phyloP scores from a whole-genome alignment of 2,797 vertebrate genomes.

The Cryptoblepharus egeriae region DNA sequence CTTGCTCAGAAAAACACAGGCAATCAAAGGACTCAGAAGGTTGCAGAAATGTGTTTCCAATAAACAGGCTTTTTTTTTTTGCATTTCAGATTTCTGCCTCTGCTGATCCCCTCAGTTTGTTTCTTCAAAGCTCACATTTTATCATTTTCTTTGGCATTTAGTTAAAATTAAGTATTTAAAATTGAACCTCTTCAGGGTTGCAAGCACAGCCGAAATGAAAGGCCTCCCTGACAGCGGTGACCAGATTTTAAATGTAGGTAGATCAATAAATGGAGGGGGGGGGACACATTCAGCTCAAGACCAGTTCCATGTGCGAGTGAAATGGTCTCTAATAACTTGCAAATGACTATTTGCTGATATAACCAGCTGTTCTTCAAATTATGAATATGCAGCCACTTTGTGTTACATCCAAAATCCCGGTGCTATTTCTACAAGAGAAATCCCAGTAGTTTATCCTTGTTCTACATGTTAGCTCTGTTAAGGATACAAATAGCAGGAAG shows the following conservation, averaged over 20 bases:
- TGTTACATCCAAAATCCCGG: constrained; percentile 82
- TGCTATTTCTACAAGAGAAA: constrained; percentile 81
- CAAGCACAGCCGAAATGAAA: constrained; percentile 91
- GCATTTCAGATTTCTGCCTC: constrained; percentile 52
- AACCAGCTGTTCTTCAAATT: constrained; percentile 89
- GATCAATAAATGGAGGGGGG: constrained; percentile 84
- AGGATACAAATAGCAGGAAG: constrained; percentile 87
- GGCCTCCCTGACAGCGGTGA: constrained; percentile 87
- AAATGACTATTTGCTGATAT: constrained; percentile 78
- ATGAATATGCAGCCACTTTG: constrained; percentile 83
- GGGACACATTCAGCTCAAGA: constrained; percentile 71
- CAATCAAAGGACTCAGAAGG: constrained; percentile 46
- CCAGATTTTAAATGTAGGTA: constrained; percentile 89
- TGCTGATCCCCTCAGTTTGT: constrained; percentile 64
- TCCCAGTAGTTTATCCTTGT: constrained; percentile 77
- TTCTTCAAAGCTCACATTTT: constrained; percentile 65
- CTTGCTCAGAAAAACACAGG: constrained; percentile 24
- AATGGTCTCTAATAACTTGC: constrained; percentile 81
- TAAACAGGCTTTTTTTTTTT: constrained; percentile 40
- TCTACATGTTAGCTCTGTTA: constrained; percentile 79
- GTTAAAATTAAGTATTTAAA: constrained; percentile 91
- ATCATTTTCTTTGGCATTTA: constrained; percentile 81
- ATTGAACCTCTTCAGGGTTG: constrained; percentile 82
- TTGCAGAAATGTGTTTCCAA: constrained; percentile 43
- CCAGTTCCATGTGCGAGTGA: constrained; percentile 77